These are phyloP conservation scores for Stenoptilia bipunctidactyla DNA, from an alignment of 2,888 invertebrate genomes.

Conservation along the genomic window DNA sequence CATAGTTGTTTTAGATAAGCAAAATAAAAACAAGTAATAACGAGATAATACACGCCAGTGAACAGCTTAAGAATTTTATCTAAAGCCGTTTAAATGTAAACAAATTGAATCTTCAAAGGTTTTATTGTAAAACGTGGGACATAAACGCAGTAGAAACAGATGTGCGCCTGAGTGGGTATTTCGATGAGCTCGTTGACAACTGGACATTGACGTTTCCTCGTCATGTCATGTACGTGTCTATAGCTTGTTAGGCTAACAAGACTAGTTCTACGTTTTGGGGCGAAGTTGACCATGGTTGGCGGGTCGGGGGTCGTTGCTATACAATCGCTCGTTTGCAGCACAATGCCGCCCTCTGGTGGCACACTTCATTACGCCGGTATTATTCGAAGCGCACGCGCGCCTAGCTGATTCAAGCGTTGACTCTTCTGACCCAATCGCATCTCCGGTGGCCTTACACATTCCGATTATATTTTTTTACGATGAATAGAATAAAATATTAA, in stretches of 20 bases:
- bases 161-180: neutral
- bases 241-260: constrained; percentile 1
- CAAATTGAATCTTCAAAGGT: no score
- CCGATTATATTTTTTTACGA: constrained; percentile 1
- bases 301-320: constrained; percentile 22
- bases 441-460: constrained; percentile 31
- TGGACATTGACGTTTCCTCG: neutral
- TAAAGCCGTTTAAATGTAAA: no score
- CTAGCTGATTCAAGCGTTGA: constrained; percentile 32
- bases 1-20: no score
- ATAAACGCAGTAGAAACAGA: neutral
- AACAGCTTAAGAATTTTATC: no score
- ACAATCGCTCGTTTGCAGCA: constrained; percentile 64
- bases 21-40: no score
- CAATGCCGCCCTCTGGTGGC: constrained; percentile 63
- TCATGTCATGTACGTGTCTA: neutral
- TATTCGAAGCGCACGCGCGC: constrained; percentile 31
- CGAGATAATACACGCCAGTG: no score
- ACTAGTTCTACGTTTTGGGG: constrained; percentile 29
- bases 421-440: constrained; percentile 39
- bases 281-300: constrained; percentile 35
- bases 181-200: neutral
- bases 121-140: no score
- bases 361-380: constrained; percentile 70
- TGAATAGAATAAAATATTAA: constrained; percentile 7